Base-by-base conservation (phyloP, 2,113 vertebrate genomes). In the Lamprologus tigripictilis region DNA sequence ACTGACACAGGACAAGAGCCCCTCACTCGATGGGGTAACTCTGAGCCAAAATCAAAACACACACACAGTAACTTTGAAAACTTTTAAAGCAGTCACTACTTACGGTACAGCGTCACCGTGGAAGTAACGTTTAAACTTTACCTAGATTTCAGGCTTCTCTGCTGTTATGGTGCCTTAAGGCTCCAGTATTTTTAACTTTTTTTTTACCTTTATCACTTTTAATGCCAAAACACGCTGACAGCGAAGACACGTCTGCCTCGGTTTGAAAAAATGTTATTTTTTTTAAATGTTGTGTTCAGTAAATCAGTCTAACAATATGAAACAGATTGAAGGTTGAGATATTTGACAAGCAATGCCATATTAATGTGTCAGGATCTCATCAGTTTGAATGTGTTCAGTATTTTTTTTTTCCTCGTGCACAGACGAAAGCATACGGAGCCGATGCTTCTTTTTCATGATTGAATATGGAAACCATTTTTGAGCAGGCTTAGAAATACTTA, bases 1-100 rank as follows among this genome's bases (percentile, higher is more conserved):
- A 16, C 23, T 95, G 58, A 97, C 97, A 88, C 98, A 98, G 84
- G 97, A 98, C 87, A 96, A 96, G 93, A 93, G 94, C 83, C 86
- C 94, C 47, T 57, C 82, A 9, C 94, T 98, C 4, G 95, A 97
- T 4, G n/a, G 84, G 97, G 98, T 99, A 94, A 83, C 7, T 23
- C 13, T 4, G 7, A 68, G 33, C 40, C 85, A 2, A 82, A 23
- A 84, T 66, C 21, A 47, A 37, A 45, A 78, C 21, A 23, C n/a
- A 16, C 16, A 84, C 28, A n/a, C 9, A 58, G 21, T 49, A 26
- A 16, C 21, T 63, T 31, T 9, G 8, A 40, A 37, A 78, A 40
- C n/a, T 2, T 49, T 31, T 4, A 11, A 76, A 49, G 10, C 2
- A 26, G 17, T 37, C 19, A 21, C 61, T 51, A 66, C 58, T n/a